Base-by-base conservation (phyloP, 2,113 vertebrate species). In the Channa argus region DNA sequence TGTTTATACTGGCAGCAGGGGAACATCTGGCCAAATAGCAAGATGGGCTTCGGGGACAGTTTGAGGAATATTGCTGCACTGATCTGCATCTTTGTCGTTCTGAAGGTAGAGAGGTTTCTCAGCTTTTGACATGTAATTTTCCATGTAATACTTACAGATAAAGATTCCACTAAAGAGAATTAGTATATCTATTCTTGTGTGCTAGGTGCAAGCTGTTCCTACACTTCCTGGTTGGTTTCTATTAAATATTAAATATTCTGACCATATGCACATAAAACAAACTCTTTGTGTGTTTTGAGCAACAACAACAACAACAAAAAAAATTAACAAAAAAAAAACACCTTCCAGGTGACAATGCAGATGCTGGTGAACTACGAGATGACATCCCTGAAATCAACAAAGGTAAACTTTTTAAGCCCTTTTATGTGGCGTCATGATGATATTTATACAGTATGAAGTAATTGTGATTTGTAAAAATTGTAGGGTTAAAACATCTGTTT, bases 321-420 rank as follows among this genome's bases (percentile, higher is more conserved):
- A 24, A 24, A 24, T 24, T 24, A 24, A 24, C 24, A 24, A 24
- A 24, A 24, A 24, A 2, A 1, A 8, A 66, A 5, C 74, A 4
- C 63, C 10, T 39, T 77, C 6, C 62, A 93, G 93, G 52, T 72
- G 68, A 82, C 13, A 49, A 90, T 71, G 88, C 77, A 67, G 93
- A 93, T 77, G 85, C 83, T 60, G 93, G 92, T 9, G 93, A 94
- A 64, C 63, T 92, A 37, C 84, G 88, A 39, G 89, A 90, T 0
- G 93, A 94, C 76, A 93, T 94, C 66, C 89, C 47, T 45, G 92
- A 94, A 1, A 92, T 94, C 61, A 94, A 94, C 47, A 86, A 74
- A 80, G 90, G 93, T 94, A 82, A 8, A 3, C 1, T 24, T 36
- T 34, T 61, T 60, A 61, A 63, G 34, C 1, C 4, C 47, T 4